Evolutionary conservation across 2,888 invertebrate species (phyloP).

Genomic region (Buathra laborator): DNA sequence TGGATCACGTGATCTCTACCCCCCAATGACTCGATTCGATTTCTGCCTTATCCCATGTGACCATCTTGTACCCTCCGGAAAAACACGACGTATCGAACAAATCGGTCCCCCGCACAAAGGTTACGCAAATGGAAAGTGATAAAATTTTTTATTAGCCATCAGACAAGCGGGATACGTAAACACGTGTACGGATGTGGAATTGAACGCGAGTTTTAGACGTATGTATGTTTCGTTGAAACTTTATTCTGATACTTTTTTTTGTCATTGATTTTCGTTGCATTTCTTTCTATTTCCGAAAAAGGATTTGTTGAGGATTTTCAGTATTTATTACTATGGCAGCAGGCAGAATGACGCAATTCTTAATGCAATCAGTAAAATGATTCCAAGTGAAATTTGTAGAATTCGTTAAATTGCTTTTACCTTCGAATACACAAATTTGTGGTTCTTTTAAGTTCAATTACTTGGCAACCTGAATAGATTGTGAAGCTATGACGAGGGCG

Average conservation of each 20-base stretch:
- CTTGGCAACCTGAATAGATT: not conserved
- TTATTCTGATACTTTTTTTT: not conserved
- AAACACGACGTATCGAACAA: not conserved
- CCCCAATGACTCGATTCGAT: constrained; percentile 1
- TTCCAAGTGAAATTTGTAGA: not conserved
- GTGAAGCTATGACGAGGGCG: not conserved
- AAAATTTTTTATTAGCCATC: constrained; percentile 23
- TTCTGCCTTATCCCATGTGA: not conserved
- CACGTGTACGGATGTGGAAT: not conserved
- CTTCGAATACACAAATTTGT: not conserved
- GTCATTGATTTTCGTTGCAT: not conserved
- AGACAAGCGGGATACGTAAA: constrained; percentile 5
- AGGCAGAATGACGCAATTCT: not conserved
- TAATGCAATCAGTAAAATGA: not conserved
- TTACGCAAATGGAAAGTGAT: constrained; percentile 19
- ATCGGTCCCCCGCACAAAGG: not conserved
- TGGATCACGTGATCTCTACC: not conserved
- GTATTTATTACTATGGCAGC: not conserved
- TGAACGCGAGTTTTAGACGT: constrained; percentile 1
- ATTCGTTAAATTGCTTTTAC: not conserved
- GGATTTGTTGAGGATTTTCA: not conserved
- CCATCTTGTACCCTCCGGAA: not conserved
- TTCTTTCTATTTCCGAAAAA: not conserved
- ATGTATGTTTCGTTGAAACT: constrained; percentile 7
- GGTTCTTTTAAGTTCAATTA: not conserved